A percentile compares a stretch with the other conserved stretches of the same genome.
Evolutionary conservation across 2,888 invertebrate species (phyloP).

Genomic region (Tetragonisca angustula): DNA sequence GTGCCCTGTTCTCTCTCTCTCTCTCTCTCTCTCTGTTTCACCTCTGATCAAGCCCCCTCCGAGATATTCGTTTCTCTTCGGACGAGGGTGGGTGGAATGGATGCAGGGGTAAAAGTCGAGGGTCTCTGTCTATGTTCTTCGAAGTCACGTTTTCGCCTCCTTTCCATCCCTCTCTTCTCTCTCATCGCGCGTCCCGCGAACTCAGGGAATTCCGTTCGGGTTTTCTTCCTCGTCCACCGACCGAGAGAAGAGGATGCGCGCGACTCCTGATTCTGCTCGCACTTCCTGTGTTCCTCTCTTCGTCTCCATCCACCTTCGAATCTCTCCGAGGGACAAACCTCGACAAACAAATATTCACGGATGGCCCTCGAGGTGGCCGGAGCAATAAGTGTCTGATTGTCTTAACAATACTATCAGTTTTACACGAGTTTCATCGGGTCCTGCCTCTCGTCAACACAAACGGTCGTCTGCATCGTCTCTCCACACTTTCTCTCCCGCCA

Average conservation of each 20-base stretch:
- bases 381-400: conserved; percentile 83
- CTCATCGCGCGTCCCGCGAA: not conserved
- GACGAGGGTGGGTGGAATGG: conserved; percentile 35
- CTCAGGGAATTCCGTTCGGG: not conserved
- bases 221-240: not conserved
- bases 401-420: conserved; percentile 82
- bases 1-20: conserved; percentile 37
- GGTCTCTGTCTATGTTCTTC: not conserved
- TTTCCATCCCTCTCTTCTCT: not conserved
- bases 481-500: too few species aligned
- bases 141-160: not conserved
- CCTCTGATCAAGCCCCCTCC: not conserved
- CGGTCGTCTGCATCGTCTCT: not conserved
- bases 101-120: conserved; percentile 38
- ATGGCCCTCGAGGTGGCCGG: conserved; percentile 79
- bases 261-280: conserved; percentile 6
- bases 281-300: not conserved
- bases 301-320: conserved; percentile 23
- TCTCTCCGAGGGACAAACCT: conserved; percentile 48
- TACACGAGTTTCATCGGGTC: conserved; percentile 61
- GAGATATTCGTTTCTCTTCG: not conserved
- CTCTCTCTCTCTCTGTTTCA: conserved; percentile 17
- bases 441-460: conserved; percentile 14
- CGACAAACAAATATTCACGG: conserved; percentile 63
- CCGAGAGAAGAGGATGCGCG: not conserved